Conservation (phyloP, 2,113 vertebrate species). For the Piprites chloris region DNA sequence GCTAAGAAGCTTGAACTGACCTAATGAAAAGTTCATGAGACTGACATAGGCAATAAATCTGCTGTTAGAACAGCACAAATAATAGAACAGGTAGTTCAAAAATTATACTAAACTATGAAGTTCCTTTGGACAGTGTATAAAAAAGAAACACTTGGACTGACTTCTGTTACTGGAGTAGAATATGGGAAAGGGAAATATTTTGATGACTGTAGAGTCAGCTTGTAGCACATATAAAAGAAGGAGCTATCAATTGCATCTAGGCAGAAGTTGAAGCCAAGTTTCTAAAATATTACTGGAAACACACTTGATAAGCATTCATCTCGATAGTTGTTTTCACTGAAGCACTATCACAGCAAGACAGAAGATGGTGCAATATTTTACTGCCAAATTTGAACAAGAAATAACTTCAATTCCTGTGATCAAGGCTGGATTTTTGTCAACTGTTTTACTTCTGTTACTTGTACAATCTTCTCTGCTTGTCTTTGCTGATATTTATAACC, state of each 20-base stretch:
- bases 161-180: neutral
- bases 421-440: neutral
- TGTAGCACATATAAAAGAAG: neutral
- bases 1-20: neutral
- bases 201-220: neutral
- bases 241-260: neutral
- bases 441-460: neutral
- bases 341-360: neutral
- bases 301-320: neutral
- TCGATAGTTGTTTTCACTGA: neutral
- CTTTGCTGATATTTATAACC: neutral
- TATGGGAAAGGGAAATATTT: neutral
- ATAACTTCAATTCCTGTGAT: neutral
- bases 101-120: neutral
- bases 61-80: neutral
- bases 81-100: neutral
- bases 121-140: neutral
- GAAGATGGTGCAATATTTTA: neutral
- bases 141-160: neutral
- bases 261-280: neutral
- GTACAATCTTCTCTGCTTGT: neutral
- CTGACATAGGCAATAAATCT: neutral
- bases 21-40: neutral
- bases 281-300: neutral
- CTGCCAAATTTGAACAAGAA: neutral